Conservation (phyloP, 2,113 vertebrate genomes). For the Oryzias curvinotus region DNA sequence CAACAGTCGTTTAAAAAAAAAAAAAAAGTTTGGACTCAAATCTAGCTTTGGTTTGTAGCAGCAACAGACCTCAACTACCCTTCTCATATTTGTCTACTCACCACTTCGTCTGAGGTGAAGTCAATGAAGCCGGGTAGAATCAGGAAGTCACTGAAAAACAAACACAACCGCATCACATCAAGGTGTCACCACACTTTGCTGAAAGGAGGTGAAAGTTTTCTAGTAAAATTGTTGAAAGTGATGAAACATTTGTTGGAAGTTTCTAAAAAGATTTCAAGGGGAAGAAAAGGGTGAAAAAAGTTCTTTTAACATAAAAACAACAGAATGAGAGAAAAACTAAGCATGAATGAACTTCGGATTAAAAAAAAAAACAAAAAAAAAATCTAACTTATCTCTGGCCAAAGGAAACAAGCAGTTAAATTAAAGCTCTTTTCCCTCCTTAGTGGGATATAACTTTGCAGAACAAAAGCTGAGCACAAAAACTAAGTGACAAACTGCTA, state of each 20-base stretch:
- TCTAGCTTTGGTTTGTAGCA: neutral
- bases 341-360: neutral
- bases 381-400: too few relatives aligned
- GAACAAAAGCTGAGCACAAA: neutral
- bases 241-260: too few relatives aligned
- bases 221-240: too few relatives aligned
- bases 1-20: neutral
- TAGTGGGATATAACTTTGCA: too few relatives aligned
- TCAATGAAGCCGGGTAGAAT: constrained; percentile 76
- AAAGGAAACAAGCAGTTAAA: too few relatives aligned
- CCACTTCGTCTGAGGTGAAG: constrained; percentile 76
- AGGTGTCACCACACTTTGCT: neutral
- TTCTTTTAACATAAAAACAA: too few relatives aligned
- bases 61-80: neutral
- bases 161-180: constrained; percentile 13
- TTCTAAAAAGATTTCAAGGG: too few relatives aligned
- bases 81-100: constrained; percentile 42
- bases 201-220: neutral
- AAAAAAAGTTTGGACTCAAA: neutral
- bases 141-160: constrained; percentile 77
- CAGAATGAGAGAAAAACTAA: too few relatives aligned
- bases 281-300: too few relatives aligned
- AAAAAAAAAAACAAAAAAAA: neutral
- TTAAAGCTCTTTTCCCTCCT: too few relatives aligned
- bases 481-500: constrained; percentile 1